Conservation (phyloP, 92 coral and sea anemone genomes). For the Parazoanthus swiftii region DNA sequence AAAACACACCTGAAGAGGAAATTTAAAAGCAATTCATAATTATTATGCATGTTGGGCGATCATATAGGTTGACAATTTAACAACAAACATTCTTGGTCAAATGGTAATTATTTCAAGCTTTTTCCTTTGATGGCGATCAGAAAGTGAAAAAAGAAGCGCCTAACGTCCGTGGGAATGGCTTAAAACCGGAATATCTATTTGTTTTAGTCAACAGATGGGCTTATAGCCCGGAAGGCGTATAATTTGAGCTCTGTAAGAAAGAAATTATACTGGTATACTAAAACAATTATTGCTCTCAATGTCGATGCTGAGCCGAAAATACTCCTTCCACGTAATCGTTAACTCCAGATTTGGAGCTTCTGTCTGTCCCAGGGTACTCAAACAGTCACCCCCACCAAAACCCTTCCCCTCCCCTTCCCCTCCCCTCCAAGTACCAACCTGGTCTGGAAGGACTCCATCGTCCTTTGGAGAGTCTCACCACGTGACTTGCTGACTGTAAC, state of each 20-base stretch:
- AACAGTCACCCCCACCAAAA: not conserved
- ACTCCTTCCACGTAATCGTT: not conserved
- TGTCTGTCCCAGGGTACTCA: not conserved
- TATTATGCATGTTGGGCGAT: not conserved
- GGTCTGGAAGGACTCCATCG: conserved; percentile 99
- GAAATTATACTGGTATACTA: no score
- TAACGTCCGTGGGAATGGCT: no score
- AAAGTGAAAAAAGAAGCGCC: no score
- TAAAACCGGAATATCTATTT: no score
- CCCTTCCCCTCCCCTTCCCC: not conserved
- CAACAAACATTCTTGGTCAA: not conserved
- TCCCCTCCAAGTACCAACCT: conserved; percentile 54
- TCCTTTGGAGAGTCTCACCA: conserved; percentile 82
- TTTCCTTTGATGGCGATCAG: no score
- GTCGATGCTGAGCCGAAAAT: not conserved
- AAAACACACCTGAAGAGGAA: conserved; percentile 82
- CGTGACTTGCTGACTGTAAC: conserved; percentile 86
- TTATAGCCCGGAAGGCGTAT: no score
- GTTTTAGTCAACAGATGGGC: no score
- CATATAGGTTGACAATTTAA: no score
- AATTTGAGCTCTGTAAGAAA: no score
- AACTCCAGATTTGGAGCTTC: not conserved
- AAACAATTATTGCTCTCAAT: no score
- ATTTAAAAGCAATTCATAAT: no score
- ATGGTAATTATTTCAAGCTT: no score